Evolutionary conservation across 2,113 vertebrate species (phyloP).

Genomic region (Naja naja): DNA sequence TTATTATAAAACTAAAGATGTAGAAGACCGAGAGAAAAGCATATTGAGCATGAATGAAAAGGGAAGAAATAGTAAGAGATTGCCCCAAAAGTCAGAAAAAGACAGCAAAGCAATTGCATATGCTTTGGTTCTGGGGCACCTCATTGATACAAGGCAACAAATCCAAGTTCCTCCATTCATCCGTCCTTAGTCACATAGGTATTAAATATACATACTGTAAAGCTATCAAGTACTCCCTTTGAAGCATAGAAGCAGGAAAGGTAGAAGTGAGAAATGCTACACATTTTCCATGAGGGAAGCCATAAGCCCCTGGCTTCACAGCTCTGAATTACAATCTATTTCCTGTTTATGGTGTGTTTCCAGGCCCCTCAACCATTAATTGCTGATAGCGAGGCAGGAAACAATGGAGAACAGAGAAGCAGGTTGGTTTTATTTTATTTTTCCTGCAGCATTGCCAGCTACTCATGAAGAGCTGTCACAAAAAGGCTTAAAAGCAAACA

Average conservation of each 20-base stretch:
- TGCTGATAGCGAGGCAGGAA: background rate
- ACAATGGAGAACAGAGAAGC: background rate
- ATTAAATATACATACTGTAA: background rate
- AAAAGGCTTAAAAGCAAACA: background rate
- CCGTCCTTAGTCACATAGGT: background rate
- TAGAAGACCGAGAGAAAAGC: background rate
- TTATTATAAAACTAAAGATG: background rate
- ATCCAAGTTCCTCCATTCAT: background rate
- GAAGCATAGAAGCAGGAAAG: background rate
- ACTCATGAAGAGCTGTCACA: background rate
- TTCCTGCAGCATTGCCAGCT: background rate
- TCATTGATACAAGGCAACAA: background rate
- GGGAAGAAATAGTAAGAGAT: background rate
- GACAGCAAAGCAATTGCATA: background rate
- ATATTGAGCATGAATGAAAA: background rate
- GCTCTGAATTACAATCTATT: background rate
- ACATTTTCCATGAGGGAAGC: conserved; percentile 1
- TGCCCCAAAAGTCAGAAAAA: background rate
- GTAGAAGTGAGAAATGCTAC: background rate
- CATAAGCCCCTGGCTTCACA: background rate
- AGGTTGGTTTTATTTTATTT: accelerated
- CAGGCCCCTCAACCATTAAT: background rate
- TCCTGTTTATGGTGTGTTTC: background rate
- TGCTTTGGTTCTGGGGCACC: background rate
- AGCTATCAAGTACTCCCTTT: background rate